A percentile compares a stretch with the other conserved stretches of the same genome.
Evolutionary conservation across 2,113 vertebrate genomes (phyloP).

Genomic region (Macaca fascicularis): DNA sequence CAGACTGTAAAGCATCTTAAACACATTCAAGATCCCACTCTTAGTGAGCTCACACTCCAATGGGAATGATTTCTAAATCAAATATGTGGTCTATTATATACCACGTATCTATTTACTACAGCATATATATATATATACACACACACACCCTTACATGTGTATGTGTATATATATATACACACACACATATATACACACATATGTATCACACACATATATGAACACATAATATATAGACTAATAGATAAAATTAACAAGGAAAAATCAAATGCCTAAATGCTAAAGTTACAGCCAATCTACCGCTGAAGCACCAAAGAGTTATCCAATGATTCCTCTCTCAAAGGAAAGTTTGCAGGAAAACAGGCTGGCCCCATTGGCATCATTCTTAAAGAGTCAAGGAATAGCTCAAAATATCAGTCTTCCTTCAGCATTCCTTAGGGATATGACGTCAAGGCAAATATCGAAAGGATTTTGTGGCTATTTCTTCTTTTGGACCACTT

Average conservation of each 20-base stretch:
- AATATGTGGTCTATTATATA: no score
- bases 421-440: not conserved
- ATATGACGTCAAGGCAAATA: not conserved
- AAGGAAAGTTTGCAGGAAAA: not conserved
- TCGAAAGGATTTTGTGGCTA: not conserved
- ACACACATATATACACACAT: not conserved
- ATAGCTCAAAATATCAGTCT: not conserved
- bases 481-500: not conserved
- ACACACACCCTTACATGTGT: no score
- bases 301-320: not conserved
- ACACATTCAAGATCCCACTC: not conserved
- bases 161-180: no score
- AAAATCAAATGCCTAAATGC: not conserved
- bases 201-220: not conserved
- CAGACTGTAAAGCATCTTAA: not conserved
- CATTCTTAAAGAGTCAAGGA: not conserved
- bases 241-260: not conserved
- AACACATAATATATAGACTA: not conserved
- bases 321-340: not conserved
- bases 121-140: no score
- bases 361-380: not conserved
- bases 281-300: not conserved
- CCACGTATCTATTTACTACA: not conserved
- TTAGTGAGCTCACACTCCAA: not conserved
- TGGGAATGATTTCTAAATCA: not conserved